These are phyloP conservation scores for Calephelis nemesis DNA, from an alignment of 1,140 invertebrate genomes.

Conservation along the genomic window DNA sequence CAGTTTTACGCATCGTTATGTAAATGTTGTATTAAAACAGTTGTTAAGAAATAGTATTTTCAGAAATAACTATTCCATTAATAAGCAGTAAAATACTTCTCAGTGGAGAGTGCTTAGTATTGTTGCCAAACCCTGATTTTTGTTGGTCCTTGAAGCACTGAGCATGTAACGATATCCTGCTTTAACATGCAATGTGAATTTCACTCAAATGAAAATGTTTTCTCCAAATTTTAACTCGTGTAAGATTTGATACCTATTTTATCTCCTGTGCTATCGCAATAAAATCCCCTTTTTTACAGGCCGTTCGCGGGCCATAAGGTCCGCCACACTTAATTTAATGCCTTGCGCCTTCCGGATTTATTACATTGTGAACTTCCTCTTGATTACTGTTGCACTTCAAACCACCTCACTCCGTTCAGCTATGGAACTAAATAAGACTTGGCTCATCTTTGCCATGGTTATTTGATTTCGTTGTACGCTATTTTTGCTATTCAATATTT, in stretches of 20 bases:
- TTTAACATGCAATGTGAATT: no score
- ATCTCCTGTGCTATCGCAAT: slow-evolving; percentile 15
- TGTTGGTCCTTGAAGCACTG: no score
- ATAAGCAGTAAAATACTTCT: no score
- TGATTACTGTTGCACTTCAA: slow-evolving; percentile 25
- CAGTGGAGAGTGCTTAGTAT: no score
- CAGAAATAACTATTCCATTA: no score
- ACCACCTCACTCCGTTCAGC: background rate
- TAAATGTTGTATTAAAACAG: no score
- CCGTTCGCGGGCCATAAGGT: slow-evolving; percentile 46
- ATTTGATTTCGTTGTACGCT: background rate
- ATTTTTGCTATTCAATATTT: background rate
- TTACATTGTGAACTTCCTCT: slow-evolving; percentile 24
- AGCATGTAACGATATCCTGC: no score
- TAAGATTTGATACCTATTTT: background rate
- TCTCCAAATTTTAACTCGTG: background rate
- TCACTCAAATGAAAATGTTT: no score
- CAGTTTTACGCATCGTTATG: no score
- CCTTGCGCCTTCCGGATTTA: slow-evolving; percentile 37
- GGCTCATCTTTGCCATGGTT: background rate
- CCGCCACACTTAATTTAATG: slow-evolving; percentile 43
- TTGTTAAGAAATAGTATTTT: no score
- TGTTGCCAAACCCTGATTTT: no score
- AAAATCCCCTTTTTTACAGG: slow-evolving; percentile 56
- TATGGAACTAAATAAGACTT: slow-evolving; percentile 11